phyloP scores from a whole-genome alignment of 2,888 invertebrate genomes.

The Orthosia cruda region DNA sequence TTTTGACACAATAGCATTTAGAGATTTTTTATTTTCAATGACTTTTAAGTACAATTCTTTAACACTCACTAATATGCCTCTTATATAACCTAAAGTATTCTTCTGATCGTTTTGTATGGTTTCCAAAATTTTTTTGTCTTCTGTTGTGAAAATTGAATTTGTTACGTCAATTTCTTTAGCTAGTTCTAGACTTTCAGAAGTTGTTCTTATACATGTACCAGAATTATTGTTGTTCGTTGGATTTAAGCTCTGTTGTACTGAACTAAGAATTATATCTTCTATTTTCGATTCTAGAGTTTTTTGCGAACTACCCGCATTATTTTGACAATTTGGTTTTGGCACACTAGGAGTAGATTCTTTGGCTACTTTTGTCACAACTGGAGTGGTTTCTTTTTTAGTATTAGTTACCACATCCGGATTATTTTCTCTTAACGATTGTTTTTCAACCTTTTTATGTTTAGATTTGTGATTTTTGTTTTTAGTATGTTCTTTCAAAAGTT shows the following conservation, averaged over 20 bases:
- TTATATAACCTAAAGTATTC: neutral
- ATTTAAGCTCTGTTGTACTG: neutral
- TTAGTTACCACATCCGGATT: neutral
- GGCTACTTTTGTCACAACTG: too few relatives aligned
- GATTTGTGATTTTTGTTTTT: slow-evolving; percentile 10
- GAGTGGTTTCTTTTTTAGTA: neutral
- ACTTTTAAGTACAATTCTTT: slow-evolving; percentile 8
- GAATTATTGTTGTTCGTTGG: neutral
- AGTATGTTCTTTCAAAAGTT: neutral
- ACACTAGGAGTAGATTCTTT: neutral
- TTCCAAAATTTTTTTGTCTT: neutral
- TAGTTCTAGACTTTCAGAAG: neutral
- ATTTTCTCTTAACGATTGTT: slow-evolving; percentile 2
- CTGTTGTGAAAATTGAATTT: neutral
- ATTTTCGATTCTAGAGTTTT: slow-evolving; percentile 15
- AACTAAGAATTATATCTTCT: neutral
- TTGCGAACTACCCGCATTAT: neutral
- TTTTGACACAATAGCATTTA: slow-evolving; percentile 8
- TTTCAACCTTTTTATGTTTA: neutral
- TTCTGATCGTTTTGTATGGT: neutral
- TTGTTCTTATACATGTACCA: neutral
- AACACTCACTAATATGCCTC: neutral
- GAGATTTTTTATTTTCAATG: neutral
- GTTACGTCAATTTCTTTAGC: slow-evolving; percentile 16
- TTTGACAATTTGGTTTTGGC: slow-evolving; percentile 9